Evolutionary conservation across 2,797 vertebrate genomes (phyloP).

Genomic region (Kryptopterus vitreolus): DNA sequence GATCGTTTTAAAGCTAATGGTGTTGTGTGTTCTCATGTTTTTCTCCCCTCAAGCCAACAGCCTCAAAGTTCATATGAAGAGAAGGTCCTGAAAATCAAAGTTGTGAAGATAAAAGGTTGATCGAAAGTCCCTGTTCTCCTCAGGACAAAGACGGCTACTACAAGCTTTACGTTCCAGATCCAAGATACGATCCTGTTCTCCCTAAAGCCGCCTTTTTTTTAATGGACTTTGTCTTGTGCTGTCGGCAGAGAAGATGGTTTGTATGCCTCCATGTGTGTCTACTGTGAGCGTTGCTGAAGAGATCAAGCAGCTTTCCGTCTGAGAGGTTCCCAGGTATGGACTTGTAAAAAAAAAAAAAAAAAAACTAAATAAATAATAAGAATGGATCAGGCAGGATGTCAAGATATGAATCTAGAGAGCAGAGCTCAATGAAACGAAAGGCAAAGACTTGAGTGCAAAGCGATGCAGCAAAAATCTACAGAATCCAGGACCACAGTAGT

Average conservation of each 20-base stretch:
- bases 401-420: background rate
- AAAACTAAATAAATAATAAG: too few relatives aligned
- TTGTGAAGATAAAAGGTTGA: constrained; percentile 40
- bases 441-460: constrained; percentile 26
- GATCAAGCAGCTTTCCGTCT: constrained; percentile 1
- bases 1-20: constrained; percentile 77
- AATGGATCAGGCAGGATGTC: too few relatives aligned
- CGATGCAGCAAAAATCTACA: background rate
- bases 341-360: too few relatives aligned
- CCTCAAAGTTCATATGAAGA: constrained; percentile 69
- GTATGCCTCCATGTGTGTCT: constrained; percentile 67
- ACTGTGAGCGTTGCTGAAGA: constrained; percentile 24
- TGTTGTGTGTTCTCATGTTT: constrained; percentile 79
- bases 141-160: constrained; percentile 13
- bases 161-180: background rate
- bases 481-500: background rate
- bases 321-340: constrained; percentile 40
- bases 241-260: constrained; percentile 69
- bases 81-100: constrained; percentile 60
- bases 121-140: background rate
- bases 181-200: background rate
- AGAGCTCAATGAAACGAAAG: constrained; percentile 7
- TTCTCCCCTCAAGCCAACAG: constrained; percentile 80
- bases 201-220: background rate
- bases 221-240: constrained; percentile 40